A percentile compares a stretch with the other conserved stretches of the same genome.
Evolutionary conservation across 2,888 invertebrate genomes (phyloP).

Genomic region (Cylloceria caligata): DNA sequence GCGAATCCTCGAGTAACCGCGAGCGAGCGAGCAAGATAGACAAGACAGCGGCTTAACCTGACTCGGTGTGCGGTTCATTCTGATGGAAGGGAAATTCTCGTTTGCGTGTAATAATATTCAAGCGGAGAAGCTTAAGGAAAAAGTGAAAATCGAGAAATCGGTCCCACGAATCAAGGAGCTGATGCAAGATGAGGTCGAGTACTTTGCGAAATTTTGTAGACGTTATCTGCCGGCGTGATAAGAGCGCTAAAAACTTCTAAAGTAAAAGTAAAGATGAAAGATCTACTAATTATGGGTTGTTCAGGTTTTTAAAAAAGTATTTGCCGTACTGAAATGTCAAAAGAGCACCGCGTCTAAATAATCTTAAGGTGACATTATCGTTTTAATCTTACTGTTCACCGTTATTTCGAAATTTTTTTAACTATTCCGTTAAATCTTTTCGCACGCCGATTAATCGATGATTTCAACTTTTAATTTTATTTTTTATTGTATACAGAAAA

Average conservation of each 20-base stretch:
- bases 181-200: conserved; percentile 73
- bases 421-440: too few relatives aligned
- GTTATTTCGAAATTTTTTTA: too few relatives aligned
- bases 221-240: neutral
- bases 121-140: conserved; percentile 29
- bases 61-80: conserved; percentile 12
- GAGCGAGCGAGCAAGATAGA: conserved; percentile 4
- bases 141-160: conserved; percentile 51
- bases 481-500: too few relatives aligned
- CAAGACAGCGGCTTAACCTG: conserved; percentile 5
- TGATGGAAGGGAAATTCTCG: conserved; percentile 28
- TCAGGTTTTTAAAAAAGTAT: too few relatives aligned
- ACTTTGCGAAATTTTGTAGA: conserved; percentile 47
- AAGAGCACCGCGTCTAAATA: too few relatives aligned
- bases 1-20: conserved; percentile 42
- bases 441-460: too few relatives aligned
- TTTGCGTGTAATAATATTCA: neutral
- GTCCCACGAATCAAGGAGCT: conserved; percentile 55
- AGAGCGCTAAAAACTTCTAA: neutral
- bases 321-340: too few relatives aligned
- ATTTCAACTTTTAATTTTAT: too few relatives aligned
- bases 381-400: too few relatives aligned
- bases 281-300: too few relatives aligned
- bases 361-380: too few relatives aligned
- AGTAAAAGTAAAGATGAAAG: conserved; percentile 2